Percentiles rank a stretch among this genome's conserved stretches.
These are phyloP conservation scores for Euura saliciscinereae DNA, from an alignment of 1,140 invertebrate genomes.

Conservation along the genomic window DNA sequence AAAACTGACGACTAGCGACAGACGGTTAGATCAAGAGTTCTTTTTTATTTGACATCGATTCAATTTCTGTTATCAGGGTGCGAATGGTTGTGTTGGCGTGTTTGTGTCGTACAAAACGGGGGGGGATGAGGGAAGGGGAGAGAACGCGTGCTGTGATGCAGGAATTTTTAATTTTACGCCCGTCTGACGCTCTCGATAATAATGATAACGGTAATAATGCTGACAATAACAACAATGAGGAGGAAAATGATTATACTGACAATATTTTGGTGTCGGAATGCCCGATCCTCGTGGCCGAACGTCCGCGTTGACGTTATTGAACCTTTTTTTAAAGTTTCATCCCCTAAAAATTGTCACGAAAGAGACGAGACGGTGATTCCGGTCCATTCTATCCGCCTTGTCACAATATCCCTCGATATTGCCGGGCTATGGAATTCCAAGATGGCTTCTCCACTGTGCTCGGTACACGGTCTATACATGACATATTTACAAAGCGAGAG, in stretches of 20 bases:
- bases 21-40: no score
- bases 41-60: no score
- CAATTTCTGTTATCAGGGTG: no score
- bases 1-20: no score
- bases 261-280: no score
- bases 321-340: neutral
- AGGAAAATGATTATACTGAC: neutral
- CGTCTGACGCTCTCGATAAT: neutral
- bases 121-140: neutral
- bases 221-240: constrained; percentile 4
- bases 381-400: neutral
- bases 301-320: neutral
- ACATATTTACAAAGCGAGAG: constrained; percentile 6
- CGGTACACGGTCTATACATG: neutral
- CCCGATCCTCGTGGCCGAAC: neutral
- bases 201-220: neutral
- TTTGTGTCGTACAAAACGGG: no score
- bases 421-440: neutral
- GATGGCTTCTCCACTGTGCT: neutral
- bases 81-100: no score
- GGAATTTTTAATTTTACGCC: constrained; percentile 5
- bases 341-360: constrained; percentile 1
- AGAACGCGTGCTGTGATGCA: neutral
- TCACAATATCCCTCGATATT: constrained; percentile 4
- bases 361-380: neutral